Evolutionary conservation across 2,797 vertebrate genomes (phyloP).

Genomic region (Catostomus latipinnis): DNA sequence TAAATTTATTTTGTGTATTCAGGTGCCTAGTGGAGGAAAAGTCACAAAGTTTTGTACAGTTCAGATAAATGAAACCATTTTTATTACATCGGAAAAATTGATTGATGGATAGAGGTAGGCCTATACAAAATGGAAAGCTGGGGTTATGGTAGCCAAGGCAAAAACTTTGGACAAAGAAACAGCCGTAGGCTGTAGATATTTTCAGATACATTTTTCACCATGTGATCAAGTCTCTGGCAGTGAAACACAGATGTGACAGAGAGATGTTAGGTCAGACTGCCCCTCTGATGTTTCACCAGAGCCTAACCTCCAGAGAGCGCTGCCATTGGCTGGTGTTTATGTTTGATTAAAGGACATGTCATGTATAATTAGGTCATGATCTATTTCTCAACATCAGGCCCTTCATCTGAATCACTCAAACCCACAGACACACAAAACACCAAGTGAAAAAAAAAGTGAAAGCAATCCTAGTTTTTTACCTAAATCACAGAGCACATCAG

Average conservation of each 20-base stretch:
- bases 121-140: background rate
- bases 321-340: constrained; percentile 51
- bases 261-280: constrained; percentile 24
- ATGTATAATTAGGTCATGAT: constrained; percentile 54
- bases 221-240: constrained; percentile 37
- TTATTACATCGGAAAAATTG: too few species aligned
- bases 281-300: constrained; percentile 27
- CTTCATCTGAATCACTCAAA: constrained; percentile 9
- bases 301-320: constrained; percentile 36
- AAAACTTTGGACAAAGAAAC: background rate
- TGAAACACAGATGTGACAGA: constrained; percentile 40
- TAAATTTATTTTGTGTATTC: too few species aligned
- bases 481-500: background rate
- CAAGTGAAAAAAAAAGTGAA: background rate
- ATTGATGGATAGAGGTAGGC: too few species aligned
- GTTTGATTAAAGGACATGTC: constrained; percentile 54
- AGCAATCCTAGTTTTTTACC: background rate
- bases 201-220: constrained; percentile 30
- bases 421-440: background rate
- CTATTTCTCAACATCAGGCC: constrained; percentile 42
- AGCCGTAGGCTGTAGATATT: background rate
- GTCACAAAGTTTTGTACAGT: too few species aligned
- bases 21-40: too few species aligned
- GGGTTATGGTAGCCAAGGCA: background rate
- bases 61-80: too few species aligned